Percentiles rank a stretch among this genome's conserved stretches.
phyloP scores from a whole-genome alignment of 2,113 vertebrate genomes.

The Mirounga angustirostris region DNA sequence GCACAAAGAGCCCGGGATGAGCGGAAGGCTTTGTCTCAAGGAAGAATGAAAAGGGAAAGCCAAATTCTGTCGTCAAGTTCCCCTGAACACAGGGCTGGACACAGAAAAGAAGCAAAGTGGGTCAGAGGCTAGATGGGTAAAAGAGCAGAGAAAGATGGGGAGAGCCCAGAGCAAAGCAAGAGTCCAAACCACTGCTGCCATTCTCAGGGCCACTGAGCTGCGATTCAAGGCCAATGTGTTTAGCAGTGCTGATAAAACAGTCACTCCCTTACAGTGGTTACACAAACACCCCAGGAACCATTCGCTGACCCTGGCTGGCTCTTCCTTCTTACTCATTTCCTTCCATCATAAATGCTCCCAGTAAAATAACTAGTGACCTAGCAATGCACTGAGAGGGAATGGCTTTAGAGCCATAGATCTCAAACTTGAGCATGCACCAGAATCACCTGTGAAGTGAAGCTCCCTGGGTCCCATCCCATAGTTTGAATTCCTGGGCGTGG shows the following conservation, averaged over 20 bases:
- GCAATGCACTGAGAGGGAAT: background rate
- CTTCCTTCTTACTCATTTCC: background rate
- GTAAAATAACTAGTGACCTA: background rate
- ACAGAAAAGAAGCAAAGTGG: background rate
- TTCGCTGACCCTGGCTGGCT: background rate
- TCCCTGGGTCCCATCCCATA: background rate
- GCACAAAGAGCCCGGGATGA: background rate
- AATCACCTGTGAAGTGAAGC: background rate
- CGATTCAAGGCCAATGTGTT: background rate
- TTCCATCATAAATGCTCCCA: background rate
- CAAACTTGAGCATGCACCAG: background rate
- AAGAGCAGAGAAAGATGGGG: background rate
- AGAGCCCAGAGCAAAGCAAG: background rate
- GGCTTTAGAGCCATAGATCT: background rate
- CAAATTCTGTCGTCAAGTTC: background rate
- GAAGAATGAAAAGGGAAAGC: background rate
- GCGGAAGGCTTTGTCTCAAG: background rate
- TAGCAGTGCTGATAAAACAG: background rate
- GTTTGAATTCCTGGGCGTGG: background rate
- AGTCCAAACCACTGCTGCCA: background rate
- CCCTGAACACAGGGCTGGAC: background rate
- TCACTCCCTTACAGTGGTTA: background rate
- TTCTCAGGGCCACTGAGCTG: rapidly evolving
- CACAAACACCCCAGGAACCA: background rate
- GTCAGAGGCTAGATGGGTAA: background rate